These are phyloP conservation scores for Athene cunicularia DNA, from an alignment of 2,113 vertebrate genomes.

Conservation along the genomic window DNA sequence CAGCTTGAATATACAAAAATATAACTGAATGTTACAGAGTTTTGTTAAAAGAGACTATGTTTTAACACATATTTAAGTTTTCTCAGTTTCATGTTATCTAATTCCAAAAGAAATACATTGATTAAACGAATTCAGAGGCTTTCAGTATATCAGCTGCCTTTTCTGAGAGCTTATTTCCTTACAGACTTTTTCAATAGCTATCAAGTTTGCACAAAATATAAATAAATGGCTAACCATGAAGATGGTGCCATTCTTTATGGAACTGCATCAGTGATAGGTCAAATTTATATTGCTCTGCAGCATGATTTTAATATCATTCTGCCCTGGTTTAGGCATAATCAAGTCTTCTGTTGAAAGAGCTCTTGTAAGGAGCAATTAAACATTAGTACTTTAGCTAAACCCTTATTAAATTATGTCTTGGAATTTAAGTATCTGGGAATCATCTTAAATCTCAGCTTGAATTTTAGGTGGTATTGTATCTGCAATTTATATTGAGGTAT, in stretches of 20 bases:
- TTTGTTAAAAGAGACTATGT: background rate
- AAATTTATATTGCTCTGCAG: slow-evolving; percentile 63
- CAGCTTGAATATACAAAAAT: background rate
- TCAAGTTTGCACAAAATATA: slow-evolving; percentile 27
- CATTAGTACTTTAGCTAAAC: slow-evolving; percentile 53
- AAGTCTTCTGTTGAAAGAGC: slow-evolving; percentile 61
- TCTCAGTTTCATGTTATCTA: background rate
- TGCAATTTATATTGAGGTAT: slow-evolving; percentile 39
- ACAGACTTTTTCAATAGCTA: slow-evolving; percentile 6
- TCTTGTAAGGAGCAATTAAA: slow-evolving; percentile 60
- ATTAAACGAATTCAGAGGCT: slow-evolving; percentile 5
- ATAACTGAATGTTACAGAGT: background rate
- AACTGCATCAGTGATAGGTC: slow-evolving; percentile 35
- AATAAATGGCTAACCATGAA: slow-evolving; percentile 32
- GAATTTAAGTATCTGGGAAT: slow-evolving; percentile 66
- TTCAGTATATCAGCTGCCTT: background rate
- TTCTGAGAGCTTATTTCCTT: slow-evolving; percentile 34
- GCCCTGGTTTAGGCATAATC: slow-evolving; percentile 49
- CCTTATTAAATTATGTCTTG: slow-evolving; percentile 63
- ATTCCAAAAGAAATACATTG: background rate
- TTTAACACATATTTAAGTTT: background rate
- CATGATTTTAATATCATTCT: slow-evolving; percentile 65
- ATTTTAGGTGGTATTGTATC: slow-evolving; percentile 29
- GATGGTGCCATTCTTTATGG: slow-evolving; percentile 41
- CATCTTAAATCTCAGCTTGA: slow-evolving; percentile 68